A percentile compares a stretch with the other conserved stretches of the same genome.
Conservation (phyloP, 2,797 vertebrate genomes). For the Scleropages formosus region DNA sequence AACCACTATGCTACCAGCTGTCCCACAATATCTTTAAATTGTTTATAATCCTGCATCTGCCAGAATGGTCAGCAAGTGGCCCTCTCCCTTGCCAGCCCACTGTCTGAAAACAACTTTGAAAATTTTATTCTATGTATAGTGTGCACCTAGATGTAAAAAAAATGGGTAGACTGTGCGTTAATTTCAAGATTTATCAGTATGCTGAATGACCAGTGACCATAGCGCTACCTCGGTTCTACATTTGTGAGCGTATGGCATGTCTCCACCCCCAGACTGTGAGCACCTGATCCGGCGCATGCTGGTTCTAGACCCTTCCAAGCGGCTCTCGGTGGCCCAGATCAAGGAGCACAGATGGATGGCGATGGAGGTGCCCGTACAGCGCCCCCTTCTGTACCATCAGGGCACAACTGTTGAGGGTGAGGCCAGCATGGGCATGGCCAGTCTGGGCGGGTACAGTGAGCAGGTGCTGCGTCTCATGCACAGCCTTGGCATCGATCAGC, state of each 20-base stretch:
- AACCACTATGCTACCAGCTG: too few species aligned
- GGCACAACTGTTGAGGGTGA: conserved; percentile 58
- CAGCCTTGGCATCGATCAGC: conserved; percentile 80
- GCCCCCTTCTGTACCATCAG: conserved; percentile 67
- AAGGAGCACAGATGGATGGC: conserved; percentile 84
- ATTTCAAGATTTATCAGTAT: too few species aligned
- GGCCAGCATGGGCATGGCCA: conserved; percentile 30
- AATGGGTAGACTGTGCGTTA: too few species aligned
- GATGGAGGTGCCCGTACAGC: conserved; percentile 67
- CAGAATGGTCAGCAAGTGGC: too few species aligned
- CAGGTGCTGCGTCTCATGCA: conserved; percentile 81
- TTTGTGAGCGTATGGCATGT: not conserved
- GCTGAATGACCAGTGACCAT: too few species aligned
- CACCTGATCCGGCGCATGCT: conserved; percentile 82
- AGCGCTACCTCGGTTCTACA: too few species aligned
- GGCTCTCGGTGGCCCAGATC: conserved; percentile 77
- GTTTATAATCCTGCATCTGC: too few species aligned
- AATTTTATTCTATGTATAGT: too few species aligned
- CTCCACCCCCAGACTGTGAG: conserved; percentile 70
- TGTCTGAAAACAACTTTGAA: too few species aligned
- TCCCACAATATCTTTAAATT: too few species aligned
- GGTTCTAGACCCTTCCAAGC: conserved; percentile 77
- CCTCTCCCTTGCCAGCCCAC: too few species aligned
- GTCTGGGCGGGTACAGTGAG: conserved; percentile 71
- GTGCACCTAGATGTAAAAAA: too few species aligned